Evolutionary conservation across 1,140 invertebrate species (phyloP), one percentile per base, ranked within the genome.

Genomic region (Coboldia fuscipes): DNA sequence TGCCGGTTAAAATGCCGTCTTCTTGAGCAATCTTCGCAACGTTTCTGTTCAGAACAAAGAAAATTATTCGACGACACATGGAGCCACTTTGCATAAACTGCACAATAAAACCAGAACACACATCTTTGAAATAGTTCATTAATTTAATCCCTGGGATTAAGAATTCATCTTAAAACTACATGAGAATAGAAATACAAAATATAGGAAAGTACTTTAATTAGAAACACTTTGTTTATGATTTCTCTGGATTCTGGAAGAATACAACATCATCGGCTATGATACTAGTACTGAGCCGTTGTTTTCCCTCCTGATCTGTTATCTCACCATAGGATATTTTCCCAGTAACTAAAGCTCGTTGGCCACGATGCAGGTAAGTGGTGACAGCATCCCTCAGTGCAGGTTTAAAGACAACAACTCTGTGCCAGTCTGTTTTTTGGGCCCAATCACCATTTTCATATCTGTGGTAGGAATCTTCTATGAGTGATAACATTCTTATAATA

Each of bases 381-480:
- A 86, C 72, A 12, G 60, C 68, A 12, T 90, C 81, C 17, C 84
- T 58, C 2, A 94, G 61, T 33, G 62, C 61, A 3, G 82, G 83
- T 48, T 77, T 85, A 47, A 93, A 94, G 4, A 92, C 72, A 44
- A 77, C 77, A 32, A 93, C 58, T 45, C 78, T 66, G 50, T 94
- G 88, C 88, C 86, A 92, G 39, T 90, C 83, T 14, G 84, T 89
- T 44, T 77, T 71, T 50, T 88, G 82, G 9, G 76, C 54, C 44
- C 76, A 63, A 46, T 84, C 76, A 14, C 81, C 82, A 56, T 61
- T 67, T 46, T 71, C 67, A 57, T 72, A 72, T 47, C 44, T 51
- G 39, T 12, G 7, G 20, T 4, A 12, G 8, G 30, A 20, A 19
- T 20, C 19, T 8, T 10, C 12, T 7, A 7, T 23, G 5, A 13